Conservation (phyloP, 2,113 vertebrate genomes). For the Camelus dromedarius region DNA sequence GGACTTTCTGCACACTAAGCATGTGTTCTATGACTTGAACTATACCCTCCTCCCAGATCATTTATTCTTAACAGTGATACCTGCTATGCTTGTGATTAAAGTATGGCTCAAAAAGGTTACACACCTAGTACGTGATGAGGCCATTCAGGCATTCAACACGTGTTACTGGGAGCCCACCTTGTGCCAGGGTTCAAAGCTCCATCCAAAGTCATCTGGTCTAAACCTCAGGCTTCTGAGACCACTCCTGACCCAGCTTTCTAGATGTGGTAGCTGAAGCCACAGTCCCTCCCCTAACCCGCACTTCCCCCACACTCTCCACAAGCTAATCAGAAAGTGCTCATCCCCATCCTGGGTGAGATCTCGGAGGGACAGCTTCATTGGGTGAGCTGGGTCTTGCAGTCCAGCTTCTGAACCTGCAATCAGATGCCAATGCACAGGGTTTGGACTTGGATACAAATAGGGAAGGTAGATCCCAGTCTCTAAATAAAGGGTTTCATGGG, state of each 20-base stretch:
- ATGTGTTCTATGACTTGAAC: too few species aligned
- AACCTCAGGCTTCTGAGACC: not conserved
- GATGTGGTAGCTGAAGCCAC: not conserved
- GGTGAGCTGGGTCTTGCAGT: not conserved
- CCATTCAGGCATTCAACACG: constrained; percentile 17
- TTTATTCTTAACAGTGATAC: constrained; percentile 61
- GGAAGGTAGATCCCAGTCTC: not conserved
- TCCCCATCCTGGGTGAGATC: not conserved
- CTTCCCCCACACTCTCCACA: not conserved
- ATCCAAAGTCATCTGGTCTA: not conserved
- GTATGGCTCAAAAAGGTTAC: not conserved
- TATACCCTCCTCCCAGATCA: not conserved
- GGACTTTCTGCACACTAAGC: too few species aligned
- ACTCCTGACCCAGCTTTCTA: not conserved
- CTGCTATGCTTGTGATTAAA: constrained; percentile 47
- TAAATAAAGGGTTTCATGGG: constrained; percentile 31
- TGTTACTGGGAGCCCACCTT: not conserved
- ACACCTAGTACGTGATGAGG: not conserved
- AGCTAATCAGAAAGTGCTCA: not conserved
- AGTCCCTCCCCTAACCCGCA: not conserved
- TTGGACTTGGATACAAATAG: not conserved
- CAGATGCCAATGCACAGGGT: not conserved
- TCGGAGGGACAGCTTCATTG: not conserved
- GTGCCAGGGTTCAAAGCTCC: constrained; percentile 19
- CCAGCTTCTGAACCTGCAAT: not conserved